phyloP scores from a whole-genome alignment of 2,888 invertebrate genomes.

The Stenchaetothrips biformis region DNA sequence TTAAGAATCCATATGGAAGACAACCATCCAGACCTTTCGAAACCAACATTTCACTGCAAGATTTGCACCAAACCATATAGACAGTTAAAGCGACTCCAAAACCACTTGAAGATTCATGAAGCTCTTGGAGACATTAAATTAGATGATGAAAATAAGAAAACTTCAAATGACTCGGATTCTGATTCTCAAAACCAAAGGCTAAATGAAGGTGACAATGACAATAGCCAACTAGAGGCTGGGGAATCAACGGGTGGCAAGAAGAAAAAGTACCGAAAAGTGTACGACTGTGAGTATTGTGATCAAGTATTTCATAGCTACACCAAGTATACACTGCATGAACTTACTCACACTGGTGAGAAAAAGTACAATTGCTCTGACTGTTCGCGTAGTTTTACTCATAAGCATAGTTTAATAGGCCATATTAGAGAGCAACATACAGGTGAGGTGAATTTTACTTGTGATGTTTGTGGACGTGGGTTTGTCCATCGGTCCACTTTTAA shows the following conservation, averaged over 20 bases:
- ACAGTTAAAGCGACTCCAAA: background rate
- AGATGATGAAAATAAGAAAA: background rate
- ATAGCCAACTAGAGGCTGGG: no score
- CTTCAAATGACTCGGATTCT: background rate
- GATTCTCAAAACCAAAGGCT: background rate
- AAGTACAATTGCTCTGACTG: slow-evolving; percentile 15
- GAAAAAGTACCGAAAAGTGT: background rate
- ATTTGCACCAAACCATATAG: background rate
- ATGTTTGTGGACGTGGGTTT: slow-evolving; percentile 37
- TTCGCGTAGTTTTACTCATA: slow-evolving; percentile 1
- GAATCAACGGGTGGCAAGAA: background rate
- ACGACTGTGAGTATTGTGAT: slow-evolving; percentile 13
- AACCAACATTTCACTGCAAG: background rate
- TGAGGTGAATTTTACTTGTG: slow-evolving; percentile 32
- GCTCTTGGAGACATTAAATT: background rate
- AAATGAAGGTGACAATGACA: background rate
- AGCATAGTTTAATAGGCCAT: slow-evolving; percentile 14
- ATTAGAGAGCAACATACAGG: slow-evolving; percentile 5
- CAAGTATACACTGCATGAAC: background rate
- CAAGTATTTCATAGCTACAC: background rate
- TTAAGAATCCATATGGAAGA: background rate
- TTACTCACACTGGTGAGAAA: slow-evolving; percentile 3
- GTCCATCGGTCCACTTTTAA: slow-evolving; percentile 37
- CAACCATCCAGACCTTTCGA: background rate
- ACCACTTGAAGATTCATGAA: background rate